Conservation (phyloP, 2,888 invertebrate genomes). For the Acrobeloides nanus region DNA sequence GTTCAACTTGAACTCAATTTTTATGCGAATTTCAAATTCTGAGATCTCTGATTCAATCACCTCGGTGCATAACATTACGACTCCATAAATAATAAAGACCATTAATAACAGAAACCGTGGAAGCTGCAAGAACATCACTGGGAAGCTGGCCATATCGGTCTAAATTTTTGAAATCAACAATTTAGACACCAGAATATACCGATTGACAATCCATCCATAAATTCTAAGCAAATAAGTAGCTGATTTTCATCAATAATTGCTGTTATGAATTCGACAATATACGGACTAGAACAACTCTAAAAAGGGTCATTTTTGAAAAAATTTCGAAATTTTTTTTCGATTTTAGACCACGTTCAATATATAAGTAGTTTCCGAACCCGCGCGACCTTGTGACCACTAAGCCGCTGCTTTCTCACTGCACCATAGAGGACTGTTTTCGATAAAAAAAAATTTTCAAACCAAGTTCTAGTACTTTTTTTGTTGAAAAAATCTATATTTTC, state of each 20-base stretch:
- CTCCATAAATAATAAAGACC: conserved; percentile 26
- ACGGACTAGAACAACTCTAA: conserved; percentile 19
- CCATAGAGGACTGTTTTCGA: conserved; percentile 2
- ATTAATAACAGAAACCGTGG: conserved; percentile 14
- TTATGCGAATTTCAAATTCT: too few relatives aligned
- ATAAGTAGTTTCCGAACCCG: too few relatives aligned
- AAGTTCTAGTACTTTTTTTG: too few relatives aligned
- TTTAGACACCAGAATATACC: too few relatives aligned
- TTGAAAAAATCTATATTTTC: too few relatives aligned
- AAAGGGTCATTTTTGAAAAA: too few relatives aligned
- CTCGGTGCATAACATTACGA: conserved; percentile 24
- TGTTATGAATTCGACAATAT: conserved; percentile 26
- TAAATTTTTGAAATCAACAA: too few relatives aligned
- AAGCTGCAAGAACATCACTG: conserved; percentile 12
- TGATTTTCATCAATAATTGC: conserved; percentile 22
- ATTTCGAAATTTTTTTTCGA: conserved; percentile 9
- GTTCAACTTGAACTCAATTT: too few relatives aligned
- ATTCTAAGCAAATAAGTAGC: conserved; percentile 16
- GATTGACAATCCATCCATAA: conserved; percentile 31
- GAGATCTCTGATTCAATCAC: too few relatives aligned
- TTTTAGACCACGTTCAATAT: not conserved
- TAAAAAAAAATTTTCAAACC: not conserved
- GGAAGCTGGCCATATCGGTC: conserved; percentile 25
- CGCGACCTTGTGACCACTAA: too few relatives aligned
- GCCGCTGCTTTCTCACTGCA: too few relatives aligned